Percentiles rank a stretch among this genome's conserved stretches.
Evolutionary conservation across 92 coral and sea anemone genomes (phyloP).

Genomic region (Phenganax marumi): DNA sequence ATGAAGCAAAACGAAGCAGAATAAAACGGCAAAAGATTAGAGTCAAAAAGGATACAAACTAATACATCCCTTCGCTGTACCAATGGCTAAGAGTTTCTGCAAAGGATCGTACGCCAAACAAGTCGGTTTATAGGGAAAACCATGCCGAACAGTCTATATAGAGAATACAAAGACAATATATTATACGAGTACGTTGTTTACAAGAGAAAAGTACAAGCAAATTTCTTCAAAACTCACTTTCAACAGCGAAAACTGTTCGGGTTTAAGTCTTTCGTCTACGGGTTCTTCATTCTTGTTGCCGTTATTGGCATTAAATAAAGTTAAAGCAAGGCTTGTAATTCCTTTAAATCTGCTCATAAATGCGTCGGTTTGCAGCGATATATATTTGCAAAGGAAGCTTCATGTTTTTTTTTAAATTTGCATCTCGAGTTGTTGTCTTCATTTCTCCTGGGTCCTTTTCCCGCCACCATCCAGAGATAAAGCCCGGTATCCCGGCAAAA

Average conservation of each 20-base stretch:
- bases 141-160: slow-evolving; percentile 83
- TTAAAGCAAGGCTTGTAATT: neutral
- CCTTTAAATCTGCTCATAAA: slow-evolving; percentile 20
- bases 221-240: neutral
- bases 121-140: slow-evolving; percentile 95
- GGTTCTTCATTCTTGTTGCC: slow-evolving; percentile 33
- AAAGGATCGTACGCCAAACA: slow-evolving; percentile 91
- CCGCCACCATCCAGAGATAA: neutral
- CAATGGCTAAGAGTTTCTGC: slow-evolving; percentile 81
- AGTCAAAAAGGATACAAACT: slow-evolving; percentile 84
- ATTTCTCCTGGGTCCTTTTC: neutral
- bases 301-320: slow-evolving; percentile 8
- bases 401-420: slow-evolving; percentile 12
- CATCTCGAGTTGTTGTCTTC: neutral
- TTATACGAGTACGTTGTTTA: slow-evolving; percentile 2
- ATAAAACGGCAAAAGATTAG: slow-evolving; percentile 14
- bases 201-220: neutral
- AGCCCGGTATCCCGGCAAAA: neutral
- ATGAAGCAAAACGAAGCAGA: slow-evolving; percentile 5
- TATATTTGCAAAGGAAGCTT: neutral
- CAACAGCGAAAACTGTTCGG: slow-evolving; percentile 39
- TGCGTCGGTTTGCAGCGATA: neutral
- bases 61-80: slow-evolving; percentile 76
- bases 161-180: slow-evolving; percentile 8
- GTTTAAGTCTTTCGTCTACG: slow-evolving; percentile 18